Evolutionary conservation across 2,797 vertebrate genomes (phyloP).

Genomic region (Enteromius trimaculatus): DNA sequence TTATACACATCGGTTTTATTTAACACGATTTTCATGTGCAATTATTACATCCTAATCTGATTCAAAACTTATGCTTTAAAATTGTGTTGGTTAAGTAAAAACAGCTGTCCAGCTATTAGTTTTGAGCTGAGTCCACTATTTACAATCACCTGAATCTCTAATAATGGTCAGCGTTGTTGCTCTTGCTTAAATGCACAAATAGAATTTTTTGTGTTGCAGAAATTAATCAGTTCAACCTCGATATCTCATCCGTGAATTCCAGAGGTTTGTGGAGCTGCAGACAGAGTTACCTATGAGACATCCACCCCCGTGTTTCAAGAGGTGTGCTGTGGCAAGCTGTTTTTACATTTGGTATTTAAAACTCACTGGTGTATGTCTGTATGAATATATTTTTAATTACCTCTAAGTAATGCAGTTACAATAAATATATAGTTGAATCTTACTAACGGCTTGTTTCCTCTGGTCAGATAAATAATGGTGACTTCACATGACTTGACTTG

Average conservation of each 20-base stretch:
- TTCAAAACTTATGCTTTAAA: not conserved
- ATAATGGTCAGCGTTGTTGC: not conserved
- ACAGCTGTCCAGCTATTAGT: not conserved
- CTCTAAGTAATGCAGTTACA: not conserved
- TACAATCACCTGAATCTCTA: not conserved
- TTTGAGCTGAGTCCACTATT: not conserved
- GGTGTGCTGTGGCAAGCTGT: constrained; percentile 33
- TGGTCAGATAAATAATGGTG: not conserved
- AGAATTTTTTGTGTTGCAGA: not conserved
- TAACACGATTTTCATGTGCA: not conserved
- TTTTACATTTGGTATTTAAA: not conserved
- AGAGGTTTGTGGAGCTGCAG: constrained; percentile 1
- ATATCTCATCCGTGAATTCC: not conserved
- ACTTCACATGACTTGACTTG: not conserved
- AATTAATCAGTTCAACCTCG: not conserved
- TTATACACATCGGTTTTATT: not conserved
- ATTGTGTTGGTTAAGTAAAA: not conserved
- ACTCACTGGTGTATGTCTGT: not conserved
- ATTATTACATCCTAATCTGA: not conserved
- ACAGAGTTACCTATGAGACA: constrained; percentile 13
- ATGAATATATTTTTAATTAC: too few species aligned
- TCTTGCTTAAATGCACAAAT: not conserved
- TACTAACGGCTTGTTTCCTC: not conserved
- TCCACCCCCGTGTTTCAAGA: constrained; percentile 9
- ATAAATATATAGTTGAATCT: not conserved